phyloP scores from a whole-genome alignment of 2,797 vertebrate species.

The Chlorospingus semifuscus region DNA sequence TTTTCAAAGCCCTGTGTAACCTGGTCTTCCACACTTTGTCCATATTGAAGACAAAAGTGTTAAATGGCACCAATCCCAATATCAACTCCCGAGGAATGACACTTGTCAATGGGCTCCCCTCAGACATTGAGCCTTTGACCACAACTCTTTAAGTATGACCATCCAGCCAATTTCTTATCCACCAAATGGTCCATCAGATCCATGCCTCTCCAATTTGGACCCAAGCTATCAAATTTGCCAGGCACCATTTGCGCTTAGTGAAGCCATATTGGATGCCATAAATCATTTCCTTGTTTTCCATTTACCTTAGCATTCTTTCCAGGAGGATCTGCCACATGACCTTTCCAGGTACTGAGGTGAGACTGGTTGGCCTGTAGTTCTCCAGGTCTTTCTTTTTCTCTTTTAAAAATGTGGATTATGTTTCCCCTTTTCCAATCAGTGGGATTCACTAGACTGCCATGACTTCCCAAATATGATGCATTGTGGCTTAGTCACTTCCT shows the following conservation, averaged over 20 bases:
- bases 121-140: neutral
- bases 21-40: neutral
- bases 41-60: neutral
- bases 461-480: neutral
- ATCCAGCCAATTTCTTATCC: neutral
- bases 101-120: neutral
- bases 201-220: neutral
- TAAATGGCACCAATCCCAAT: neutral
- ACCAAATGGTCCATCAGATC: neutral
- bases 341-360: fast-evolving
- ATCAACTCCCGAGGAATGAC: neutral
- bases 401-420: neutral
- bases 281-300: neutral
- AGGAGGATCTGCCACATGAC: neutral
- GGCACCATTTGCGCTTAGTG: neutral
- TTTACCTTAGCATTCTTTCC: neutral
- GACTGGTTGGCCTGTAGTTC: neutral
- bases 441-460: neutral
- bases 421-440: neutral
- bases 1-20: neutral
- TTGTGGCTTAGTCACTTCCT: neutral
- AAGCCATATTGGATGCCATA: neutral
- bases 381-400: neutral
- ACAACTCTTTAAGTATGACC: neutral
- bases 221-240: neutral